phyloP scores from a whole-genome alignment of 2,797 vertebrate species.

The Sternarchorhynchus goeldii region DNA sequence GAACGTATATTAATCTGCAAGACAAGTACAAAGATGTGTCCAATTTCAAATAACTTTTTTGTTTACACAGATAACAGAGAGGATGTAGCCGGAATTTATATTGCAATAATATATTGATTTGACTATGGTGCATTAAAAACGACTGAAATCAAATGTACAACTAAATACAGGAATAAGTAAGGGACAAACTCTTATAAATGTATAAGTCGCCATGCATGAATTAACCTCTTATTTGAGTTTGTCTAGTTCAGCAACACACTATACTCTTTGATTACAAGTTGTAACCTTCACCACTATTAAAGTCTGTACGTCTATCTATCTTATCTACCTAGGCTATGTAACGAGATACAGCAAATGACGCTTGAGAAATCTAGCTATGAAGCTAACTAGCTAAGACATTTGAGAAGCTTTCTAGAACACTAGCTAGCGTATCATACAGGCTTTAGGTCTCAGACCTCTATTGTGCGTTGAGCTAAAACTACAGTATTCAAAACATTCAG shows the following conservation, averaged over 20 bases:
- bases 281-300: neutral
- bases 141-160: too few species aligned
- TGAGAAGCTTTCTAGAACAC: neutral
- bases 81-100: too few species aligned
- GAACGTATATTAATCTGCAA: too few species aligned
- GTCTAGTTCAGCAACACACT: neutral
- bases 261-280: neutral
- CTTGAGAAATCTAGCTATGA: neutral
- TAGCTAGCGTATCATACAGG: neutral
- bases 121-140: too few species aligned
- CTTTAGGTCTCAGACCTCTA: neutral
- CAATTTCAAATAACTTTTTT: too few species aligned
- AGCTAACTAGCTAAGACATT: neutral
- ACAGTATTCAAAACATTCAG: neutral
- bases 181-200: too few species aligned
- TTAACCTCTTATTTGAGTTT: neutral
- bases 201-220: neutral
- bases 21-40: too few species aligned
- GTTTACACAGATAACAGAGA: too few species aligned
- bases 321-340: neutral
- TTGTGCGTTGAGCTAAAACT: too few species aligned
- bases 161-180: too few species aligned
- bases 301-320: neutral
- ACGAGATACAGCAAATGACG: conserved; percentile 8
- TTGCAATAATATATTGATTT: too few species aligned